Percentiles rank a stretch among this genome's conserved stretches.
Evolutionary conservation across 2,113 vertebrate genomes (phyloP).

Genomic region (Labeo rohita): DNA sequence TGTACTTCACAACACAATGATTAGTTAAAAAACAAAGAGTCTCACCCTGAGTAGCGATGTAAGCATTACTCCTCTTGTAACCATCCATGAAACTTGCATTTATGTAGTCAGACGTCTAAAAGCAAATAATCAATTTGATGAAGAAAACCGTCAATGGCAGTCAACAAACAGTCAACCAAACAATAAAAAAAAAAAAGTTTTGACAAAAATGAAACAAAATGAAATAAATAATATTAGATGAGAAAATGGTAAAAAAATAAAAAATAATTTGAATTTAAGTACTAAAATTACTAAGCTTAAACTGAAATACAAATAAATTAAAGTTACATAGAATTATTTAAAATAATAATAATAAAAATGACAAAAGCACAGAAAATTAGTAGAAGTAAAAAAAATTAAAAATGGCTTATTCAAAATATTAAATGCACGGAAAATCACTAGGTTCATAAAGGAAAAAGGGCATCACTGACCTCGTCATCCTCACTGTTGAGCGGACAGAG

Average conservation of each 20-base stretch:
- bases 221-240: too few relatives aligned
- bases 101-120: conserved; percentile 82
- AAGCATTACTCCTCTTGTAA: conserved; percentile 77
- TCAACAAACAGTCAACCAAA: too few relatives aligned
- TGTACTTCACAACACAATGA: neutral
- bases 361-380: neutral
- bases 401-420: neutral
- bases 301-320: neutral
- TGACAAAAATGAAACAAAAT: too few relatives aligned
- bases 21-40: neutral
- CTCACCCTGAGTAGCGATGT: conserved; percentile 82
- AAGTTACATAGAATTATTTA: neutral
- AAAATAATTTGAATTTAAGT: too few relatives aligned
- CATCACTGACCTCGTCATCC: conserved; percentile 74
- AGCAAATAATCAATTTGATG: conserved; percentile 19
- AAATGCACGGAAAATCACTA: neutral
- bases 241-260: too few relatives aligned
- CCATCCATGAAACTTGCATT: conserved; percentile 84
- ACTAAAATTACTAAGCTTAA: neutral
- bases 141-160: conserved; percentile 14
- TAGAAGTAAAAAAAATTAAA: neutral
- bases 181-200: too few relatives aligned
- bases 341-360: neutral
- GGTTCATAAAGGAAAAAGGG: neutral
- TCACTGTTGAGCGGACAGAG: conserved; percentile 73